Conservation (phyloP, 2,113 vertebrate genomes). For the Dasypus novemcinctus region DNA sequence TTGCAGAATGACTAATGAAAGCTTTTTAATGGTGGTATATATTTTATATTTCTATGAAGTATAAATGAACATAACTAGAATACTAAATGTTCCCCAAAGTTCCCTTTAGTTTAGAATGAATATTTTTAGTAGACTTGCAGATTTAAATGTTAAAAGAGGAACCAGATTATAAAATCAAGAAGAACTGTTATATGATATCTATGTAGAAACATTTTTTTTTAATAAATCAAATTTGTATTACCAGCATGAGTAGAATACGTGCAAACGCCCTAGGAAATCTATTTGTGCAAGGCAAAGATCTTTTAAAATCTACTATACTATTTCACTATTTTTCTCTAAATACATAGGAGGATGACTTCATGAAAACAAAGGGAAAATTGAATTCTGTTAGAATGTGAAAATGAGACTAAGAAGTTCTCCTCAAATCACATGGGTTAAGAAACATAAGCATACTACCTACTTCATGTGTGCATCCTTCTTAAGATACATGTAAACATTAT, state of each 20-base stretch:
- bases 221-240: not conserved
- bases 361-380: not conserved
- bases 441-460: rapidly evolving
- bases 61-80: not conserved
- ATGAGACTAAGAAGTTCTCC: not conserved
- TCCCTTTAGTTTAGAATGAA: not conserved
- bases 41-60: not conserved
- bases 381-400: not conserved
- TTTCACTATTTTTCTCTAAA: not conserved
- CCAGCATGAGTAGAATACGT: not conserved
- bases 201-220: not conserved
- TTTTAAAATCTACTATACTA: not conserved
- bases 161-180: not conserved
- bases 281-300: not conserved
- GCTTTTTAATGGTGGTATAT: not conserved
- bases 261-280: not conserved
- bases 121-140: not conserved
- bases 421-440: not conserved
- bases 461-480: rapidly evolving
- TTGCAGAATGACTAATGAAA: not conserved
- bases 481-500: not conserved
- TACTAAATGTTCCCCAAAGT: not conserved
- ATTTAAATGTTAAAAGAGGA: not conserved
- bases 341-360: not conserved
- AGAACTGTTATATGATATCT: not conserved